Evolutionary conservation across 2,797 vertebrate genomes (phyloP), one percentile per base, ranked within the genome.

Genomic region (Neopelma chrysocephalum): DNA sequence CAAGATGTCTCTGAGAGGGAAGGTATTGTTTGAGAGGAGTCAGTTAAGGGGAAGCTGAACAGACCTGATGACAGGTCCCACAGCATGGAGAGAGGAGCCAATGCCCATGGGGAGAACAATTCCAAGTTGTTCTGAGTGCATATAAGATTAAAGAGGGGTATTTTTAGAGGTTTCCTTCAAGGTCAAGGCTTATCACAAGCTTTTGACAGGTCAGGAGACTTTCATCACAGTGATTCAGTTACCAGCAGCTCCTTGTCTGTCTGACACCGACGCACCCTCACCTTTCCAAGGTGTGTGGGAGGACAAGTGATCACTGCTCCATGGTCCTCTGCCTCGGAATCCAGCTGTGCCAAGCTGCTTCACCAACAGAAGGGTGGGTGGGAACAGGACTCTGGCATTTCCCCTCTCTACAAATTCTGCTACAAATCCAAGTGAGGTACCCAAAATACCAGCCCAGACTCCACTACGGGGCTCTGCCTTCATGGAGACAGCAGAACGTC

Each of bases 41-140:
- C 71, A 68, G 3, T 38, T 17, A 58, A 73, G 0, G 11, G 80
- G 62, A 58, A 89, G 56, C 73, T 90, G 85, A 60, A 43, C 21
- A 60, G 66, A 89, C 20, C 51, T 60, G 77, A 11, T 48, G 42
- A 43, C 8, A 81, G 65, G 12, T 51, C 82, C 21, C 53, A 51
- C 11, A 72, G 86, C 56, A 65, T 2, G 9, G 10, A 34, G 7
- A 47, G 87, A 93, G 75, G 61, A 75, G 73, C 43, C 68, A 22
- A 76, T 95, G 94, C 95, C 94, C 94, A 80, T 2, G 42, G 61
- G 89, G 69, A 79, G 80, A 96, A 95, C 77, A 90, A 76, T 36
- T 87, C 54, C 80, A 77, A 86, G 89, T 47, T 78, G 78, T 90
- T 96, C 91, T 14, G 69, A 90, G 65, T 79, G 48, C 2, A 15